A percentile compares a stretch with the other conserved stretches of the same genome.
Conservation (phyloP, 2,113 vertebrate genomes). For the Anguilla rostrata region DNA sequence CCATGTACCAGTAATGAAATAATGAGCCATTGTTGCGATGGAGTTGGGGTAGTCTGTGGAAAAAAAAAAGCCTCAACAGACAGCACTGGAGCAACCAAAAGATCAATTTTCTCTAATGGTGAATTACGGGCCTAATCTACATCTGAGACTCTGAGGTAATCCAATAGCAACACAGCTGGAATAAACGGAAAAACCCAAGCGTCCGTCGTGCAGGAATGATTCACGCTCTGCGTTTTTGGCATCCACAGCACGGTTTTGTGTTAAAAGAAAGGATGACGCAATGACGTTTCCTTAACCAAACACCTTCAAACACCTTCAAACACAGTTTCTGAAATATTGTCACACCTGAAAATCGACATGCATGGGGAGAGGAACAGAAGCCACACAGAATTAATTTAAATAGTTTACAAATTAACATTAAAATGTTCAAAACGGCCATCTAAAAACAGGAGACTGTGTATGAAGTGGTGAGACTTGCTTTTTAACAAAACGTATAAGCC, state of each 20-base stretch:
- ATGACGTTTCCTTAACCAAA: neutral
- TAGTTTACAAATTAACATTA: neutral
- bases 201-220: neutral
- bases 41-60: neutral
- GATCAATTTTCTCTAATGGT: neutral
- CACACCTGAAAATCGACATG: neutral
- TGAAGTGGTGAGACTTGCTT: neutral
- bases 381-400: neutral
- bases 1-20: neutral
- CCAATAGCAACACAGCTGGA: neutral
- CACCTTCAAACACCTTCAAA: neutral
- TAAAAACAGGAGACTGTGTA: neutral
- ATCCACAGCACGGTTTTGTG: too few relatives aligned
- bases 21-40: neutral
- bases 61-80: neutral
- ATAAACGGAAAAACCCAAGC: neutral
- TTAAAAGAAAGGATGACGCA: neutral
- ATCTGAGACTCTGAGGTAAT: neutral
- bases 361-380: neutral
- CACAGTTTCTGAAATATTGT: neutral
- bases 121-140: neutral
- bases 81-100: neutral
- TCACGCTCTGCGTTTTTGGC: too few relatives aligned
- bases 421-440: neutral
- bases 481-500: neutral